Evolutionary conservation across 2,113 vertebrate genomes (phyloP).

Genomic region (Dipodomys spectabilis): DNA sequence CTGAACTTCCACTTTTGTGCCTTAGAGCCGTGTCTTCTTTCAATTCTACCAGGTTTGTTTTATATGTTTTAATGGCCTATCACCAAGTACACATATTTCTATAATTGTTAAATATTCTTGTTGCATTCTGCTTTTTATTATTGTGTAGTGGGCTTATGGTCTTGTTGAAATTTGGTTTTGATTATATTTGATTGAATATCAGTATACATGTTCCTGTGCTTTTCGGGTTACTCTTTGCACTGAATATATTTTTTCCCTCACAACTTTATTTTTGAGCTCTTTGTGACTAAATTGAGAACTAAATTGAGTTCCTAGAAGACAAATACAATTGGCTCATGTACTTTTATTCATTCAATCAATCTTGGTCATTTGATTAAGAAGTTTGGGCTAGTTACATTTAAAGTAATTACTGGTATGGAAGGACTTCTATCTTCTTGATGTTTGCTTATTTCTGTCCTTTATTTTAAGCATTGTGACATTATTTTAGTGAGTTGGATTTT

Average conservation of each 20-base stretch:
- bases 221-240: not conserved
- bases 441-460: not conserved
- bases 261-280: not conserved
- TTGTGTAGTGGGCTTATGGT: not conserved
- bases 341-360: not conserved
- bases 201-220: not conserved
- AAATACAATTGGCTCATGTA: not conserved
- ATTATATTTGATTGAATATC: not conserved
- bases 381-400: not conserved
- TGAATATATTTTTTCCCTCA: not conserved
- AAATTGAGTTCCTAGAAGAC: not conserved
- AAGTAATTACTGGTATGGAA: not conserved
- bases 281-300: not conserved
- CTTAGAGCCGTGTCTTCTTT: not conserved
- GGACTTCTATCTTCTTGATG: not conserved
- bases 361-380: not conserved
- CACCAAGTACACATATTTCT: not conserved
- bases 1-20: not conserved
- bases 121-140: no score
- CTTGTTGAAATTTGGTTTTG: not conserved
- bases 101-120: not conserved
- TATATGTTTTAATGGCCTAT: not conserved
- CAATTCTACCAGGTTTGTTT: not conserved
- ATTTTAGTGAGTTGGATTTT: not conserved
- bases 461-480: not conserved